A percentile compares a stretch with the other conserved stretches of the same genome.
phyloP scores from a whole-genome alignment of 2,797 vertebrate species.

The Pygocentrus nattereri region DNA sequence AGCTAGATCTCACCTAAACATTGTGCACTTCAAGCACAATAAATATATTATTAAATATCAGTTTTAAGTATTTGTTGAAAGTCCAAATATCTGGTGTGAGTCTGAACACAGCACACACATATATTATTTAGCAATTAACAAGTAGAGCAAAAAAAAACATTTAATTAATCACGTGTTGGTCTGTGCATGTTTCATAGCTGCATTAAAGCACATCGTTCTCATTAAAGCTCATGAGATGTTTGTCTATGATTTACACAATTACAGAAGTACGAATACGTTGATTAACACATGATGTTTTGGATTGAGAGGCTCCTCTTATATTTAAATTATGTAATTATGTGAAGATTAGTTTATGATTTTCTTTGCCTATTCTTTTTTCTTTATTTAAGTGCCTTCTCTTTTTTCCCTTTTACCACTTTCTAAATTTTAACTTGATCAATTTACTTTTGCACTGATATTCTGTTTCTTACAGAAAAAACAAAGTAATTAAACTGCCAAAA shows the following conservation, averaged over 20 bases:
- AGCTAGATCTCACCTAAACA: no score
- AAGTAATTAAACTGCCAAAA: conserved; percentile 11
- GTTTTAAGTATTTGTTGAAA: no score
- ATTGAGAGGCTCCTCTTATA: background rate
- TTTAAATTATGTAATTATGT: background rate
- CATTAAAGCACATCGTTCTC: background rate
- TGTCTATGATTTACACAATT: background rate
- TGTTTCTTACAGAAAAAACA: background rate
- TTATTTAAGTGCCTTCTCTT: background rate
- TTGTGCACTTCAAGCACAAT: no score
- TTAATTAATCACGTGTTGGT: background rate
- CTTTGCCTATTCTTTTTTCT: background rate
- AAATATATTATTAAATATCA: no score
- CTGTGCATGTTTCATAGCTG: background rate
- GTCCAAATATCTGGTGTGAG: no score
- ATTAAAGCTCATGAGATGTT: background rate
- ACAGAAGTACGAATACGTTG: background rate
- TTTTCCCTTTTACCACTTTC: background rate
- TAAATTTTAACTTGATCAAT: background rate
- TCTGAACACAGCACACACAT: no score
- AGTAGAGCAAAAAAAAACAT: no score
- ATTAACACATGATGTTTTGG: background rate
- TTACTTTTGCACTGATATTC: background rate
- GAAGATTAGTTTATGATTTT: no score
- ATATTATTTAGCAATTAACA: no score